phyloP scores from a whole-genome alignment of 2,888 invertebrate genomes.

The Temnothorax unifasciatus region DNA sequence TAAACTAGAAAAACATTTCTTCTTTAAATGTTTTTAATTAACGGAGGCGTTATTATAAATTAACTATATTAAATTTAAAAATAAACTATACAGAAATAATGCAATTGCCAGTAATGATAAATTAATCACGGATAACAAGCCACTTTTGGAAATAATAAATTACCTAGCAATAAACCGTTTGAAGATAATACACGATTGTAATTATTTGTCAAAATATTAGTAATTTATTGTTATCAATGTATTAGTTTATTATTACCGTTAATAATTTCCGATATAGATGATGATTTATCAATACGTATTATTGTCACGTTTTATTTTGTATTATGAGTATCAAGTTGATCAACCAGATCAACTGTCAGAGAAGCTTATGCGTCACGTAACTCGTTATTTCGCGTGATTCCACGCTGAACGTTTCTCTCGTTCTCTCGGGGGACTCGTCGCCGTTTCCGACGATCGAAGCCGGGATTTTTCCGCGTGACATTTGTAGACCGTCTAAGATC shows the following conservation, averaged over 20 bases:
- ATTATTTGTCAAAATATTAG: conserved; percentile 15
- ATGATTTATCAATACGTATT: conserved; percentile 13
- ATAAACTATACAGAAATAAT: conserved; percentile 1
- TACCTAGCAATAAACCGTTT: not conserved
- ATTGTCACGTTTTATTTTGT: not conserved
- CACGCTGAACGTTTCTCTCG: not conserved
- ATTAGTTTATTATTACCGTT: not conserved
- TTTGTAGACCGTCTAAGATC: conserved; percentile 1
- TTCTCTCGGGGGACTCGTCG: not conserved
- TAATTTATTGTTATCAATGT: conserved; percentile 3
- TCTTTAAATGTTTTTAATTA: not conserved
- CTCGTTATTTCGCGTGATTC: not conserved
- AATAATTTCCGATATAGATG: not conserved
- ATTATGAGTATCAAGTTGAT: not conserved
- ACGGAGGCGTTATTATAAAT: too few relatives aligned
- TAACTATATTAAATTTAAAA: not conserved
- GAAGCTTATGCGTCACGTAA: not conserved
- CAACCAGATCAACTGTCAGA: not conserved
- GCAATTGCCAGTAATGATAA: not conserved
- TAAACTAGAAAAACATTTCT: not conserved
- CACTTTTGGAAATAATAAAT: conserved; percentile 27
- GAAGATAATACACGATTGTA: not conserved
- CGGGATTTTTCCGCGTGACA: conserved; percentile 35
- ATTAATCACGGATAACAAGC: not conserved
- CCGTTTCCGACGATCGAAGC: not conserved